Conservation (phyloP, 2,797 vertebrate species). For the Huso huso region DNA sequence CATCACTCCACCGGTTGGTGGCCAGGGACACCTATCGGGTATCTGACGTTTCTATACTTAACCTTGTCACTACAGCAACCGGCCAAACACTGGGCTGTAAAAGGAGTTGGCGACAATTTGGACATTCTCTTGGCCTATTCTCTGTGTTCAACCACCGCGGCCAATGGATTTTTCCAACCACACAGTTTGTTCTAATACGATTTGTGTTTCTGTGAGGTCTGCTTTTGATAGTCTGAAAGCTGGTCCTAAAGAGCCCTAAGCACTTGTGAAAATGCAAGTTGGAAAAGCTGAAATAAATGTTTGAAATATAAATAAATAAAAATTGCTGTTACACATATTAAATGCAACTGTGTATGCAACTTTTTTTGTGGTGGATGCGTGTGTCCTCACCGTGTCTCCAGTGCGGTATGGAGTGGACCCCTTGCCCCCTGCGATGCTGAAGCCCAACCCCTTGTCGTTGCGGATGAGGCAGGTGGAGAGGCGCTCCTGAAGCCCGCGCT, state of each 20-base stretch:
- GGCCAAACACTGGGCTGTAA: conserved; percentile 35
- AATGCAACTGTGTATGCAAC: too few relatives aligned
- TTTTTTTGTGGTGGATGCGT: background rate
- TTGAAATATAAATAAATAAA: too few relatives aligned
- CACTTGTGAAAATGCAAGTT: too few relatives aligned
- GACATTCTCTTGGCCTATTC: too few relatives aligned
- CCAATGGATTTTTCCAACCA: too few relatives aligned
- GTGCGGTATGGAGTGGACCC: conserved; percentile 85
- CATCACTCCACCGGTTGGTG: background rate
- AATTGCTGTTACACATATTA: too few relatives aligned
- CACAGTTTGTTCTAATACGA: too few relatives aligned
- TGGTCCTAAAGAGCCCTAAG: too few relatives aligned
- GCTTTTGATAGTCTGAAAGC: too few relatives aligned
- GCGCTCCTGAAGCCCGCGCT: conserved; percentile 34
- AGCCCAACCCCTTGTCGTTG: conserved; percentile 89
- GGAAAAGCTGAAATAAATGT: too few relatives aligned
- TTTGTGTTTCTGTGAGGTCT: too few relatives aligned
- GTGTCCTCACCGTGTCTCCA: conserved; percentile 71
- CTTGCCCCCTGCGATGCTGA: conserved; percentile 94
- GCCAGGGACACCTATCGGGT: conserved; percentile 48
- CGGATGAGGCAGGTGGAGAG: conserved; percentile 78
- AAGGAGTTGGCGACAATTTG: conserved; percentile 6
- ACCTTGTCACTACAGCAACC: conserved; percentile 45
- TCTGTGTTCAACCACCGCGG: too few relatives aligned
- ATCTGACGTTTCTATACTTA: conserved; percentile 62